These are phyloP conservation scores for Diuraphis noxia DNA, from an alignment of 1,140 invertebrate genomes.

Conservation along the genomic window DNA sequence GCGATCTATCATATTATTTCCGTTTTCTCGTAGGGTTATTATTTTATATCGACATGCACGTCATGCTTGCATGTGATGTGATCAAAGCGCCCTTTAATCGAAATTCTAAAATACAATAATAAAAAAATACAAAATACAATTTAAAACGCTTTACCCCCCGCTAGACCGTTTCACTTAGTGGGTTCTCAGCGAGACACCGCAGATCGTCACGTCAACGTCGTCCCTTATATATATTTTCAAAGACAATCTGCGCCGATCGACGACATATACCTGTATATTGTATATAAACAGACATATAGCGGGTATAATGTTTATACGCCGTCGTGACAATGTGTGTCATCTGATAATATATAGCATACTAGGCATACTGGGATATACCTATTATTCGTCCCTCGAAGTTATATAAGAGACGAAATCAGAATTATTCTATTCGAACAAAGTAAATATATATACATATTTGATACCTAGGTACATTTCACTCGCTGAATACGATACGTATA, in stretches of 20 bases:
- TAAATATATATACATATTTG: neutral
- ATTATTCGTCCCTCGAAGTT: neutral
- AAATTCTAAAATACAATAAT: slow-evolving; percentile 25
- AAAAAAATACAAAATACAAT: slow-evolving; percentile 17
- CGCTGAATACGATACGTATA: neutral
- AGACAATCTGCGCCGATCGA: neutral
- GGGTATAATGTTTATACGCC: neutral
- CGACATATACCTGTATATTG: neutral
- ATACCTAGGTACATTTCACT: neutral
- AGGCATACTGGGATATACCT: neutral
- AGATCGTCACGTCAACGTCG: neutral
- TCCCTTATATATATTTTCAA: slow-evolving; percentile 13
- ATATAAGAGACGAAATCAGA: neutral
- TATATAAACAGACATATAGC: neutral
- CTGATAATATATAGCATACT: neutral
- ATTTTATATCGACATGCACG: slow-evolving; percentile 3
- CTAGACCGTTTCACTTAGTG: neutral
- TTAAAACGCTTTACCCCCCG: slow-evolving; percentile 40
- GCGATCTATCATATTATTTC: neutral
- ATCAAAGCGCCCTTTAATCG: slow-evolving; percentile 41
- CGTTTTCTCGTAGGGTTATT: neutral
- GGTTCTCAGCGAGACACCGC: neutral
- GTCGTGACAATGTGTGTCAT: neutral
- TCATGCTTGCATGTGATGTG: slow-evolving; percentile 31
- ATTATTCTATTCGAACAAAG: neutral